Evolutionary conservation across 2,888 invertebrate genomes (phyloP).

Genomic region (Achlya flavicornis): DNA sequence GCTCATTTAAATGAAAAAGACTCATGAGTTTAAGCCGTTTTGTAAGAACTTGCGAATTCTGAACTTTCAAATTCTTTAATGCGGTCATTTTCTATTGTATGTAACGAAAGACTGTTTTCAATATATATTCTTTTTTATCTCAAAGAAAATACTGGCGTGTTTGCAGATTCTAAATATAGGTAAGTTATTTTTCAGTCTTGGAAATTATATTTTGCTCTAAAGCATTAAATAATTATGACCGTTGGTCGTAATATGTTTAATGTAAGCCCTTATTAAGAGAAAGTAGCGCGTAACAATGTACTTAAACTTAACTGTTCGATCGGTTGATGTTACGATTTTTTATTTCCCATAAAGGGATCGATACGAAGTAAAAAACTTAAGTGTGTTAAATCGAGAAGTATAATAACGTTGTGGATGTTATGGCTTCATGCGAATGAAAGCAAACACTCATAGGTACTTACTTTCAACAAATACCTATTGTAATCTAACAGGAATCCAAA

Average conservation of each 20-base stretch:
- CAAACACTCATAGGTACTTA: neutral
- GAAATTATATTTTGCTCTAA: neutral
- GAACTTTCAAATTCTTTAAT: slow-evolving; percentile 46
- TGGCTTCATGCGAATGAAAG: neutral
- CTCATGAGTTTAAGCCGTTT: slow-evolving; percentile 41
- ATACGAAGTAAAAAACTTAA: slow-evolving; percentile 16
- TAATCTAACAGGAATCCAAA: neutral
- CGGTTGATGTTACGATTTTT: slow-evolving; percentile 11
- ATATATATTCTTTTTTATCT: slow-evolving; percentile 13
- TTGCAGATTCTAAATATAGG: neutral
- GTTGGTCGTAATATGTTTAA: neutral
- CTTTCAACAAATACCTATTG: neutral
- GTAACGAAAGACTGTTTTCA: slow-evolving; percentile 17
- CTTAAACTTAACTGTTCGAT: slow-evolving; percentile 4
- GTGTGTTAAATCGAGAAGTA: slow-evolving; percentile 15
- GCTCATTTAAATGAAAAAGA: slow-evolving; percentile 55
- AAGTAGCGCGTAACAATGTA: slow-evolving; percentile 13
- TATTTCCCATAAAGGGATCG: slow-evolving; percentile 1
- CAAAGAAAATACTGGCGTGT: neutral
- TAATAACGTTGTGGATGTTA: neutral
- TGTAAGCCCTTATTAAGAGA: slow-evolving; percentile 8
- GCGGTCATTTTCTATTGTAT: slow-evolving; percentile 23
- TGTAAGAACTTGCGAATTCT: slow-evolving; percentile 47
- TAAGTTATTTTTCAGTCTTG: neutral
- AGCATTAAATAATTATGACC: slow-evolving; percentile 9